These are phyloP conservation scores for Pardalotus punctatus DNA, from an alignment of 2,113 vertebrate species.

Conservation along the genomic window DNA sequence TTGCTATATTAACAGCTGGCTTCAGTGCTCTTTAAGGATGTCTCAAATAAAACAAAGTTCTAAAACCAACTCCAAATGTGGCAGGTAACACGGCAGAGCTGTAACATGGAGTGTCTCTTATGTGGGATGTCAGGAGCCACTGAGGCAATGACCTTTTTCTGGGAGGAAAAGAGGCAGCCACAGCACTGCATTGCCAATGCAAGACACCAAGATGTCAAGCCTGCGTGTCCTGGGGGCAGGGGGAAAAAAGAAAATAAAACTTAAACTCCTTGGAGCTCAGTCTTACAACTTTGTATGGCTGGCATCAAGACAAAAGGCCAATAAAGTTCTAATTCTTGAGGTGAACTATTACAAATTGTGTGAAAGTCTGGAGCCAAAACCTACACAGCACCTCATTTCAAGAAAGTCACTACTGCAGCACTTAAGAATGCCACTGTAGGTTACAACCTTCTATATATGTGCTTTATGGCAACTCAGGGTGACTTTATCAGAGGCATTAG, in stretches of 20 bases:
- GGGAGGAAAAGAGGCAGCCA: neutral
- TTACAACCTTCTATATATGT: neutral
- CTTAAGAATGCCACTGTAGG: neutral
- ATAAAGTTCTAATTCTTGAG: neutral
- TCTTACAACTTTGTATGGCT: neutral
- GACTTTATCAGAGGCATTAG: neutral
- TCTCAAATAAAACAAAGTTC: neutral
- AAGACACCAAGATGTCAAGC: rapidly evolving
- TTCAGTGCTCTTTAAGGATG: neutral
- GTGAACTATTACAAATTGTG: neutral
- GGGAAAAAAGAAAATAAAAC: neutral
- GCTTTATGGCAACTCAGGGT: neutral
- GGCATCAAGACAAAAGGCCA: neutral
- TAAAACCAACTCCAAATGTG: neutral
- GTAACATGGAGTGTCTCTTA: rapidly evolving
- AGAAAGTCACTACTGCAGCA: neutral
- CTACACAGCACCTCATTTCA: neutral
- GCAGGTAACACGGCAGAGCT: neutral
- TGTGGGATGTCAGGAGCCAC: rapidly evolving
- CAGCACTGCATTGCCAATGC: neutral
- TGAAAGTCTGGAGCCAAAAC: neutral
- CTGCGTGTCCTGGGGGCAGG: rapidly evolving
- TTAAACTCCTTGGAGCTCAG: neutral
- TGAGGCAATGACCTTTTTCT: neutral
- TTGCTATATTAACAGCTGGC: neutral